Percentiles rank a stretch among this genome's conserved stretches.
These are phyloP conservation scores for Tanypteryx hageni DNA, from an alignment of 2,888 invertebrate species.

Conservation along the genomic window DNA sequence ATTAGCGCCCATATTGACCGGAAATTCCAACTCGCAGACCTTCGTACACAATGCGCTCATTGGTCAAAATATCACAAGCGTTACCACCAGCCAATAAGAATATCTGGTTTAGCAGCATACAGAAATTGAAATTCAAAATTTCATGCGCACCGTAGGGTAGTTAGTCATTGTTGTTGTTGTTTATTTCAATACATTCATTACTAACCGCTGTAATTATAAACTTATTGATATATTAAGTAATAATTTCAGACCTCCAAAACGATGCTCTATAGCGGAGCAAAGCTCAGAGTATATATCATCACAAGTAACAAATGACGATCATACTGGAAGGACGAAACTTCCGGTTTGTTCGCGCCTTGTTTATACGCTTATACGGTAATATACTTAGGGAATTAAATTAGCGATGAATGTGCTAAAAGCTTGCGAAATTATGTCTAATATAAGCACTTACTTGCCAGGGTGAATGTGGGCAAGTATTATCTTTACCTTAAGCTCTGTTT, in stretches of 20 bases:
- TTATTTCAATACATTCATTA: background rate
- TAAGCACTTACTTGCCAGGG: too few species aligned
- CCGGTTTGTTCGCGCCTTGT: too few species aligned
- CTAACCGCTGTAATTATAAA: background rate
- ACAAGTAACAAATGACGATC: conserved; percentile 21
- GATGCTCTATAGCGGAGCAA: background rate
- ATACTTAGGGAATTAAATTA: too few species aligned
- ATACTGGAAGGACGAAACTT: background rate
- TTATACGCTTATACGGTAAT: too few species aligned
- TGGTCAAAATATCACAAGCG: conserved; percentile 26
- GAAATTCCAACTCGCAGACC: conserved; percentile 72
- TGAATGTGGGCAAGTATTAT: too few species aligned
- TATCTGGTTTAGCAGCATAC: conserved; percentile 10
- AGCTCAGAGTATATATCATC: background rate
- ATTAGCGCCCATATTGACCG: conserved; percentile 81
- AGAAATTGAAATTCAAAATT: conserved; percentile 53
- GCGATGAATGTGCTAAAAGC: too few species aligned
- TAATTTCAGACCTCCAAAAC: background rate
- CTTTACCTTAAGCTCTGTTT: too few species aligned
- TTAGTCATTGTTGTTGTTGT: background rate
- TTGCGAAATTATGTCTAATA: too few species aligned
- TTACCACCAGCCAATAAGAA: conserved; percentile 12
- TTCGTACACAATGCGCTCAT: conserved; percentile 61
- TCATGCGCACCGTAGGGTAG: background rate
- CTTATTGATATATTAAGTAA: background rate